These are phyloP conservation scores for Drosophila cardini DNA, from an alignment of 1,140 invertebrate genomes.

Conservation along the genomic window DNA sequence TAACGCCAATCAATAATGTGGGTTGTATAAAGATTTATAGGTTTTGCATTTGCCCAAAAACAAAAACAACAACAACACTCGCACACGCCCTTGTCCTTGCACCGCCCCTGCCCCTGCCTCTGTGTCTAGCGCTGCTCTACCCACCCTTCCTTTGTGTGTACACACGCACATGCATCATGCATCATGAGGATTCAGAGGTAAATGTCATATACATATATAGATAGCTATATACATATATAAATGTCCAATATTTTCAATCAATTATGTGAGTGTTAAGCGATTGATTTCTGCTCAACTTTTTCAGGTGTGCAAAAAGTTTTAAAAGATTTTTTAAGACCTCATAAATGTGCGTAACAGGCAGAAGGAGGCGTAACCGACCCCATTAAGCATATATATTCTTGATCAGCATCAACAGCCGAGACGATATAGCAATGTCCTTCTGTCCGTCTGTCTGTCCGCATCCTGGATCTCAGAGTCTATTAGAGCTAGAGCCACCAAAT, in stretches of 20 bases:
- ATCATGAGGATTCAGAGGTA: constrained; percentile 3
- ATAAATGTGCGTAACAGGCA: no score
- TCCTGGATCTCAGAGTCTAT: no score
- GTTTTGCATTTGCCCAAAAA: constrained; percentile 61
- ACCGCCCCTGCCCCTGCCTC: neutral
- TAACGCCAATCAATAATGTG: constrained; percentile 81
- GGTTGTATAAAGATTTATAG: constrained; percentile 84
- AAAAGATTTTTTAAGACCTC: no score
- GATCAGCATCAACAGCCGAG: no score
- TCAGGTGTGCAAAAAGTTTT: neutral
- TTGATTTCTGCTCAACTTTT: neutral
- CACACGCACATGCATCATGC: constrained; percentile 27
- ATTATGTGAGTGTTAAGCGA: constrained; percentile 21
- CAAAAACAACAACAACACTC: constrained; percentile 27
- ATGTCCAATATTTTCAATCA: constrained; percentile 15
- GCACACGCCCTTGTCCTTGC: constrained; percentile 22
- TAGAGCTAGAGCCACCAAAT: no score
- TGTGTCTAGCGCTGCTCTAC: neutral
- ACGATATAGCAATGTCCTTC: no score
- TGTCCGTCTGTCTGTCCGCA: no score
- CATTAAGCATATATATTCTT: no score
- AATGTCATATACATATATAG: no score
- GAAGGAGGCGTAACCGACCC: no score
- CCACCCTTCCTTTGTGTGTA: neutral
- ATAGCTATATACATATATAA: no score